Evolutionary conservation across 35 echinoderm and acorn worm species (phyloP).

Genomic region (Ophioderma brevispina): DNA sequence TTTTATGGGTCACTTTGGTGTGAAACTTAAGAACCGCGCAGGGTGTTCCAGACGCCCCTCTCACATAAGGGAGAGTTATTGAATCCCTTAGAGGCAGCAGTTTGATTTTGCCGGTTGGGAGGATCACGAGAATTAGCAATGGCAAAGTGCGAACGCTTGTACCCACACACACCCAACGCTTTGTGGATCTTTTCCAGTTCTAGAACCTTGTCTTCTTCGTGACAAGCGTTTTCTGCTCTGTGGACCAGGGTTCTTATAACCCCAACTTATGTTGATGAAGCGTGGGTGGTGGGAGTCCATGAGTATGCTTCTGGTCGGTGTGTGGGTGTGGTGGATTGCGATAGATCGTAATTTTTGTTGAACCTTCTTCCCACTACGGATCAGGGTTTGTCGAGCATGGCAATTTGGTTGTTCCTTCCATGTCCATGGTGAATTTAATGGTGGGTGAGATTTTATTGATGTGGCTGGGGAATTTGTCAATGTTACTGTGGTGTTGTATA

Average conservation of each 20-base stretch:
- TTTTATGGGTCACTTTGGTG: not conserved
- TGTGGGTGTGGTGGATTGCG: conserved; percentile 29
- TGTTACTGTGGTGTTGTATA: conserved; percentile 3
- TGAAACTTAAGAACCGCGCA: not conserved
- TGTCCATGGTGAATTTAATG: conserved; percentile 6
- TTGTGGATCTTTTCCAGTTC: not conserved
- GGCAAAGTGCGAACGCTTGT: conserved; percentile 6
- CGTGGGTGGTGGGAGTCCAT: conserved; percentile 21
- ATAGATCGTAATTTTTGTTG: not conserved
- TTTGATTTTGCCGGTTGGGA: not conserved
- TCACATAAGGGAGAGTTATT: not conserved
- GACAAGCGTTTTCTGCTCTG: not conserved
- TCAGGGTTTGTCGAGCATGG: conserved; percentile 27
- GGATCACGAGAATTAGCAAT: conserved; percentile 2
- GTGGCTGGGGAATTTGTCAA: conserved; percentile 33
- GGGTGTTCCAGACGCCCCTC: not conserved
- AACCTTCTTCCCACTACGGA: conserved; percentile 1
- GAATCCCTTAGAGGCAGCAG: not conserved
- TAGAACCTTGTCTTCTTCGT: conserved; percentile 27
- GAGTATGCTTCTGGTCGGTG: conserved; percentile 12
- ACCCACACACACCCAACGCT: conserved; percentile 6
- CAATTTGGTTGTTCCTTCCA: not conserved
- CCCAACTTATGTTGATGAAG: conserved; percentile 26
- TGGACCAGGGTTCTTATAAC: conserved; percentile 8
- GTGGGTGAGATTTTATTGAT: conserved; percentile 29